These are phyloP conservation scores for Polydrusus pterygomalis DNA, from an alignment of 2,888 invertebrate genomes.

Conservation along the genomic window DNA sequence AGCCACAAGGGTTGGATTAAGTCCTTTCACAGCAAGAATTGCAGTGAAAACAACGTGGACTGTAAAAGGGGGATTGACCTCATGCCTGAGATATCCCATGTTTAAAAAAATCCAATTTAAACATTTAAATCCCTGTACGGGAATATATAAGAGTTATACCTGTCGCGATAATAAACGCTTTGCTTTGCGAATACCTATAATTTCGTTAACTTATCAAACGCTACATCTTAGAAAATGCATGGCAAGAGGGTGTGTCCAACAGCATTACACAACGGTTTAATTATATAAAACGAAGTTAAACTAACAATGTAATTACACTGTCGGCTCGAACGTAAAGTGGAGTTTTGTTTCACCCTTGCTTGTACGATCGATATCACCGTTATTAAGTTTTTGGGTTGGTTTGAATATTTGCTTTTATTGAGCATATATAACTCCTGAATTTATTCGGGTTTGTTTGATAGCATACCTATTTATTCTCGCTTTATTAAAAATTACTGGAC, in stretches of 20 bases:
- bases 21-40: too few species aligned
- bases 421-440: too few species aligned
- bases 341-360: slow-evolving; percentile 8
- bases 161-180: background rate
- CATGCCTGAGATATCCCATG: too few species aligned
- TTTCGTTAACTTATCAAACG: slow-evolving; percentile 14
- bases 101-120: too few species aligned
- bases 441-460: too few species aligned
- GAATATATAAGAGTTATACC: background rate
- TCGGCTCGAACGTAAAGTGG: slow-evolving; percentile 7
- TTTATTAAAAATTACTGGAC: too few species aligned
- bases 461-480: too few species aligned
- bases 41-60: too few species aligned
- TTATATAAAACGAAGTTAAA: slow-evolving; percentile 35
- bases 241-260: slow-evolving; percentile 26
- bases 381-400: background rate
- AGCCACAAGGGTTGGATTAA: too few species aligned
- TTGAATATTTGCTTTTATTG: background rate
- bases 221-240: slow-evolving; percentile 21
- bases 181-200: background rate
- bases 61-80: too few species aligned
- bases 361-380: background rate
- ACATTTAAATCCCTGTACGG: too few species aligned
- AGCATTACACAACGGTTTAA: slow-evolving; percentile 26
- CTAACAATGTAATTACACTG: slow-evolving; percentile 37